Conservation (phyloP, 2,888 invertebrate species). For the Cyclophora punctaria region DNA sequence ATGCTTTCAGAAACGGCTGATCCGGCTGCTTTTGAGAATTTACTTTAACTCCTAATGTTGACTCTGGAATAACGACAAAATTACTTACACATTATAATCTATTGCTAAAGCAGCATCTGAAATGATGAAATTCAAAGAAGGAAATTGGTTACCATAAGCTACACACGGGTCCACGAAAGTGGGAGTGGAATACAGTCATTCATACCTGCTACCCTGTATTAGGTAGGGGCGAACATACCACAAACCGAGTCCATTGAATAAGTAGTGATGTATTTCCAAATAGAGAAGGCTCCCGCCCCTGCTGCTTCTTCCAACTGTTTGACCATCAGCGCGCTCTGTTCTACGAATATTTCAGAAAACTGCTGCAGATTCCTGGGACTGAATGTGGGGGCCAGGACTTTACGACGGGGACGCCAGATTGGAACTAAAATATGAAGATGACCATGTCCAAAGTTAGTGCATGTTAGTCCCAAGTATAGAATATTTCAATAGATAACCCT, state of each 20-base stretch:
- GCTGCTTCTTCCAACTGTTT: constrained; percentile 18
- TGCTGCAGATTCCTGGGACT: constrained; percentile 28
- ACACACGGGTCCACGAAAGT: no score
- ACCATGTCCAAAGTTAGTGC: background rate
- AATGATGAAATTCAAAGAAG: background rate
- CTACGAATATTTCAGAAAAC: constrained; percentile 30
- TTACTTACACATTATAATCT: background rate
- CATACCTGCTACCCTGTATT: no score
- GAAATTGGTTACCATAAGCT: no score
- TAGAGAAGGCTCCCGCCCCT: constrained; percentile 23
- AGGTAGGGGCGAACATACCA: constrained; percentile 20
- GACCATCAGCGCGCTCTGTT: constrained; percentile 27
- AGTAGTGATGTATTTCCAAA: constrained; percentile 31
- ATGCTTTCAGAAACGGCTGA: constrained; percentile 20
- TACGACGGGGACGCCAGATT: constrained; percentile 43
- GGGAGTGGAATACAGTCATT: no score
- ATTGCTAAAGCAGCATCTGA: background rate
- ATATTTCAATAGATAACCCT: no score
- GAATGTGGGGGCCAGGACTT: constrained; percentile 34
- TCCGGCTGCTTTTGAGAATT: constrained; percentile 12
- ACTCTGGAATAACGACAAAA: constrained; percentile 11
- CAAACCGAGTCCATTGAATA: constrained; percentile 40
- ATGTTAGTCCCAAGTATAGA: no score
- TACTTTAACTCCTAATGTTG: constrained; percentile 18
- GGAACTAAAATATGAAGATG: constrained; percentile 22